Evolutionary conservation across 64 coral and sea anemone genomes (phyloP).

Genomic region (Acropora yongei): DNA sequence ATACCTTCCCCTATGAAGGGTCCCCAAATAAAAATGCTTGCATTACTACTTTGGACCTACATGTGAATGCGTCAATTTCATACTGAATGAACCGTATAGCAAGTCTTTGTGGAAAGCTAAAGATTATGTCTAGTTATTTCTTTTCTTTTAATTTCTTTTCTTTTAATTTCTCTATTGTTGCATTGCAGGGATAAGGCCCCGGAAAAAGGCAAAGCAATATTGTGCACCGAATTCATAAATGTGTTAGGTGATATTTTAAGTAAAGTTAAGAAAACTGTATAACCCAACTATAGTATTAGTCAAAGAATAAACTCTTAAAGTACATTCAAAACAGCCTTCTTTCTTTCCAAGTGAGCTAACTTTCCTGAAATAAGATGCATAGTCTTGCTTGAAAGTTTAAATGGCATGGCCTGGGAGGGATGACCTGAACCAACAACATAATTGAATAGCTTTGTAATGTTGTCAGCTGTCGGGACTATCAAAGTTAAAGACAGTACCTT

Average conservation of each 20-base stretch:
- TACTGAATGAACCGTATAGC: no score
- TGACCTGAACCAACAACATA: neutral
- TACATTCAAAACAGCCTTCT: neutral
- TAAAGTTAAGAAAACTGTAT: no score
- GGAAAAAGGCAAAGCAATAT: neutral
- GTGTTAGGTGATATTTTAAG: neutral
- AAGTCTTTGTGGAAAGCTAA: neutral
- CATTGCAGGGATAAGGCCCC: neutral
- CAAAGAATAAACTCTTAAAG: neutral
- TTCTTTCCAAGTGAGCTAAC: conserved; percentile 14
- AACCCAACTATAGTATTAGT: neutral
- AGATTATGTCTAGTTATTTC: neutral
- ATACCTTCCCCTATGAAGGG: no score
- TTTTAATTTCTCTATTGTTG: neutral
- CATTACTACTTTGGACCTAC: no score
- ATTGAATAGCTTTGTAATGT: neutral
- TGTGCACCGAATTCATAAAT: neutral
- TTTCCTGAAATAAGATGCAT: neutral
- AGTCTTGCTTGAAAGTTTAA: neutral
- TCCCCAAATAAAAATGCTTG: no score
- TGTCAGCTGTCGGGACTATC: conserved; percentile 4
- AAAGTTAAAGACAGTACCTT: conserved; percentile 5
- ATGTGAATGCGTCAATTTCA: no score
- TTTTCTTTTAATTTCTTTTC: neutral
- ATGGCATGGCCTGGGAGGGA: neutral